Evolutionary conservation across 2,888 invertebrate genomes (phyloP).

Genomic region (Seira musarum): DNA sequence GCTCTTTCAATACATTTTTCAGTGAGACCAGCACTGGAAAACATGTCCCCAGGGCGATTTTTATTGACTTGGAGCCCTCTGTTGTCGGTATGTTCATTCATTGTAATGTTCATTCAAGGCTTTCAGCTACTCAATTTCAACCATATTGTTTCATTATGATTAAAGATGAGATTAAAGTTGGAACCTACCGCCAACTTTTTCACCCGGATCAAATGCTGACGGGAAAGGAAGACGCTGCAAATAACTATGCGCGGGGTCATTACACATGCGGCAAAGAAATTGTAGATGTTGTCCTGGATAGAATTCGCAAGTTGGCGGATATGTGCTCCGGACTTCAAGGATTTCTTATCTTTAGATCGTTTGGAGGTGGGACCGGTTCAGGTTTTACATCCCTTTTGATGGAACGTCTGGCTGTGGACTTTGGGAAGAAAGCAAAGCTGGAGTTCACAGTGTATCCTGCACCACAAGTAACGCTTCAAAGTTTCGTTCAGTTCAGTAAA

Average conservation of each 20-base stretch:
- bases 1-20: slow-evolving; percentile 75
- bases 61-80: slow-evolving; percentile 79
- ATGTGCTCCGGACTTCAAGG: slow-evolving; percentile 87
- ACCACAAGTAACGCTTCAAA: slow-evolving; percentile 76
- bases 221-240: slow-evolving; percentile 96
- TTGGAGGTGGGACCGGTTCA: slow-evolving; percentile 89
- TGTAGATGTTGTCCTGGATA: slow-evolving; percentile 60
- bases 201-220: slow-evolving; percentile 98
- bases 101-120: too few relatives aligned
- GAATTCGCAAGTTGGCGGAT: slow-evolving; percentile 82
- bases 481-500: not conserved
- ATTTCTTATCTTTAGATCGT: slow-evolving; percentile 91
- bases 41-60: slow-evolving; percentile 77
- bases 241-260: slow-evolving; percentile 98
- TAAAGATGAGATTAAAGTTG: slow-evolving; percentile 90
- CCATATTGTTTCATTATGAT: too few relatives aligned
- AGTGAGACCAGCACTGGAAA: slow-evolving; percentile 77
- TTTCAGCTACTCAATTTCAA: too few relatives aligned
- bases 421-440: slow-evolving; percentile 89
- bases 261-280: slow-evolving; percentile 91
- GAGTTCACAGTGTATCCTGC: slow-evolving; percentile 93
- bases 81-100: slow-evolving; percentile 76
- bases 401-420: slow-evolving; percentile 88
- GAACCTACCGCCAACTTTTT: slow-evolving; percentile 95
- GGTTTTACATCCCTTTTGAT: slow-evolving; percentile 91